Base-by-base conservation (phyloP, 2,113 vertebrate species). In the Ptilorrhoa leucosticta region DNA sequence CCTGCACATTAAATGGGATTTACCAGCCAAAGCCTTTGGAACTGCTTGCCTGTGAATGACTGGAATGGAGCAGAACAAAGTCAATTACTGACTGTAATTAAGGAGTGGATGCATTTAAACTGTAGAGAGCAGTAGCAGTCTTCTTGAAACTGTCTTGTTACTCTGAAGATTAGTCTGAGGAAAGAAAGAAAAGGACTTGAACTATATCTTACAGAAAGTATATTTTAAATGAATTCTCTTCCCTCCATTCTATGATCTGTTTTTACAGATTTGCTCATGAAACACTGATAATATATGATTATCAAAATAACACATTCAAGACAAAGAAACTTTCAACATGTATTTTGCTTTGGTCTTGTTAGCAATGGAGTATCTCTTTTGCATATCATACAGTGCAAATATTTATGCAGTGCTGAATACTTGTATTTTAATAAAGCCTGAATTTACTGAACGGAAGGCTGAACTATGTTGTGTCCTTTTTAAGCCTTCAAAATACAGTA, bases 61-160 rank as follows among this genome's bases (percentile, higher is more conserved):
- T 98, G 92, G 98, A 96, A 96, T 90, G 82, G 96, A 98, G 96
- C 96, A 97, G 97, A 98, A 98, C 97, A 98, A 98, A 98, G 98
- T 98, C 98, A 98, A 98, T 98, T 98, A 98, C 97, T 96, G 98
- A 76, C 90, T 98, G 97, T 98, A 98, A 98, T 98, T 98, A 98
- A 98, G 98, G 98, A 98, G 98, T 99, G 98, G 98, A 98, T 97
- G 97, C 97, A 82, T 98, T 99, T 98, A 97, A 99, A 99, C 99
- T 99, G 99, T 99, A 99, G 99, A 99, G 99, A 99, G 99, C 99
- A 99, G 99, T 98, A 99, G 99, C 98, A 99, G 98, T 98, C 99
- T 99, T 99, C 98, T 98, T 98, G 99, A 99, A 98, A 98, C 97
- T 91, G 97, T 97, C 97, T 97, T 80, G 97, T 94, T 97, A 96